These are phyloP conservation scores for Mycteria americana DNA, from an alignment of 2,797 vertebrate species.

Conservation along the genomic window DNA sequence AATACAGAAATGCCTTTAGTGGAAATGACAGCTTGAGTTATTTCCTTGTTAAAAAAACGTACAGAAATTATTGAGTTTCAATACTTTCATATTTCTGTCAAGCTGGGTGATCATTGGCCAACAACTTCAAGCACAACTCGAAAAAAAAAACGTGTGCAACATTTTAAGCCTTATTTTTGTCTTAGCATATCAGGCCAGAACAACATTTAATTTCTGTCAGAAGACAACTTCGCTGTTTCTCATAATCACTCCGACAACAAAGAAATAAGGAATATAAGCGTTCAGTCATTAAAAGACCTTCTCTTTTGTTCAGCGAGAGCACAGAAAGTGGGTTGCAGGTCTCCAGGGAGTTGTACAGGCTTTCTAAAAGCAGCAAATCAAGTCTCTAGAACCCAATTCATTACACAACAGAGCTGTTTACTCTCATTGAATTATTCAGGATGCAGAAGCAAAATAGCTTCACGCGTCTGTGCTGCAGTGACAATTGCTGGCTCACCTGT, in stretches of 20 bases:
- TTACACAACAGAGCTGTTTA: neutral
- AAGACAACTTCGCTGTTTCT: neutral
- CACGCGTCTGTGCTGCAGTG: too few species aligned
- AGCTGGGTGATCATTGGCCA: neutral
- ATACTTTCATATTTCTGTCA: neutral
- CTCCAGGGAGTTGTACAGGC: fast-evolving
- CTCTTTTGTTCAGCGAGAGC: fast-evolving
- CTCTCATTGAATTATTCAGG: neutral
- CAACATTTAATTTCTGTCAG: neutral
- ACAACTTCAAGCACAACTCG: neutral
- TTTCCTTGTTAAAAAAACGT: neutral
- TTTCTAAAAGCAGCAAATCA: neutral
- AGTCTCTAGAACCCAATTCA: neutral
- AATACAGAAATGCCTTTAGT: neutral
- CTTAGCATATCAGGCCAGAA: neutral
- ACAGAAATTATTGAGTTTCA: neutral
- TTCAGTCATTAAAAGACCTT: neutral
- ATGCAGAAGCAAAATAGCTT: neutral
- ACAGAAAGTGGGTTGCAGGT: neutral
- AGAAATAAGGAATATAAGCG: neutral
- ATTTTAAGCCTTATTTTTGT: neutral
- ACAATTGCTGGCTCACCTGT: conserved; percentile 70
- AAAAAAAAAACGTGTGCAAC: neutral
- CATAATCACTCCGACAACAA: neutral
- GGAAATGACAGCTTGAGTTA: neutral